Evolutionary conservation across 53 echinoderm and acorn worm genomes (phyloP), one percentile per base, ranked within the genome.

Genomic region (Arbacia lixula): DNA sequence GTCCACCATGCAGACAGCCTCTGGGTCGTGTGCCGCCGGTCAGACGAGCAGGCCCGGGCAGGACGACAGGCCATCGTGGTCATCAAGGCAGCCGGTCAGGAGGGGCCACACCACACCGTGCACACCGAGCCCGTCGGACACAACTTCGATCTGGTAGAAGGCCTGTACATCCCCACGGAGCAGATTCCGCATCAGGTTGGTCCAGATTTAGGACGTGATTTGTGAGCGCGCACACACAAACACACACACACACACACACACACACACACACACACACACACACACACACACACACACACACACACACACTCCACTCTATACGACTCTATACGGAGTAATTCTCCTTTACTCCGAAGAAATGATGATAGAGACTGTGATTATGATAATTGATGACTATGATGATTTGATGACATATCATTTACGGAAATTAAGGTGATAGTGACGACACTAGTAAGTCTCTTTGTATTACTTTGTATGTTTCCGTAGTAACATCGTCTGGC

Each of bases 111-210:
- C 34, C 67, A 69, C 43, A 87, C 99, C 2, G 87, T 98, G 49
- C 99, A 98, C 60, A 92, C 92, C 9, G 90, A 92, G 77, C 94
- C 94, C 0, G 72, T 90, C 12, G 92, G 92, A 26, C 88, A 92
- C 53, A 88, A 85, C 40, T 95, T 94, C 30, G 97, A 97, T 33
- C 82, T 91, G 32, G 86, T 97, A 3, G 89, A 93, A 63, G 81
- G 61, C 12, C 72, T 98, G 71, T 93, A 76, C 61, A 88, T 98
- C 51, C 99, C 99, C 0, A 76, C 65, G 43, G 86, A 90, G 12
- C 92, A 99, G 42, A 94, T 95, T 16, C 64, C 88, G 9, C 84
- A 86, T 20, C 91, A 94, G 86, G 94, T 89, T 3, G 32, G 67
- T 50, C 46, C n/a, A n/a, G n/a, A n/a, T n/a, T n/a, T n/a, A n/a